phyloP scores from a whole-genome alignment of 2,113 vertebrate genomes.

The Tursiops truncatus region DNA sequence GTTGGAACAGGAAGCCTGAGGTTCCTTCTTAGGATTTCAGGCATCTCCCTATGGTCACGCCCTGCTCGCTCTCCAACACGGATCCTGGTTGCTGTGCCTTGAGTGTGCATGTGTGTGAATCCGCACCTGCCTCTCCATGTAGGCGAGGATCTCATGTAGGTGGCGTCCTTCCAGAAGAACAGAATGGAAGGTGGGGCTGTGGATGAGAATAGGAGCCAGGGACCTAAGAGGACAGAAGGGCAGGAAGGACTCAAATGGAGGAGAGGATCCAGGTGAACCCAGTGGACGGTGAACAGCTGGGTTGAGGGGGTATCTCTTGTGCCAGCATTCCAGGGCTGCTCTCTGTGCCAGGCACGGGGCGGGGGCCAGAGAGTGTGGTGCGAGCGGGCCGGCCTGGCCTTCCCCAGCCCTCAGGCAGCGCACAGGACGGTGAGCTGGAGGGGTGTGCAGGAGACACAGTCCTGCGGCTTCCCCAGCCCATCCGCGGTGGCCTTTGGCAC shows the following conservation, averaged over 20 bases:
- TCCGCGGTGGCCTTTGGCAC: fast-evolving
- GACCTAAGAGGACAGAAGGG: not conserved
- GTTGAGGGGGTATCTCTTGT: not conserved
- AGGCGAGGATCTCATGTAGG: not conserved
- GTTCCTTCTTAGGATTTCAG: not conserved
- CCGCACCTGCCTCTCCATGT: fast-evolving
- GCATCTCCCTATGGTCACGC: not conserved
- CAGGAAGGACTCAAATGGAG: not conserved
- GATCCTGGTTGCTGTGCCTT: not conserved
- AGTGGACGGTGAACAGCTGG: not conserved
- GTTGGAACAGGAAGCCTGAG: not conserved
- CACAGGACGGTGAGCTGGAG: not conserved
- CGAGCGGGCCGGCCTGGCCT: not conserved
- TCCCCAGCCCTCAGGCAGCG: not conserved
- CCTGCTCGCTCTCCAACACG: fast-evolving
- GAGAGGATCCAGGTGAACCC: not conserved
- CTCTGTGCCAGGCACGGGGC: fast-evolving
- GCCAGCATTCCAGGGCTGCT: no score
- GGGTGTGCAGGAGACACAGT: not conserved
- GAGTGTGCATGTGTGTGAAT: fast-evolving
- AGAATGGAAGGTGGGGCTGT: not conserved
- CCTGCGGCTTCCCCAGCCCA: not conserved
- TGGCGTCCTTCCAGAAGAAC: not conserved
- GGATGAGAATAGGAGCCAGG: not conserved
- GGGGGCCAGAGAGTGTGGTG: not conserved